These are phyloP conservation scores for Drosophila multiciliata DNA, from an alignment of 2,888 invertebrate genomes.

Conservation along the genomic window DNA sequence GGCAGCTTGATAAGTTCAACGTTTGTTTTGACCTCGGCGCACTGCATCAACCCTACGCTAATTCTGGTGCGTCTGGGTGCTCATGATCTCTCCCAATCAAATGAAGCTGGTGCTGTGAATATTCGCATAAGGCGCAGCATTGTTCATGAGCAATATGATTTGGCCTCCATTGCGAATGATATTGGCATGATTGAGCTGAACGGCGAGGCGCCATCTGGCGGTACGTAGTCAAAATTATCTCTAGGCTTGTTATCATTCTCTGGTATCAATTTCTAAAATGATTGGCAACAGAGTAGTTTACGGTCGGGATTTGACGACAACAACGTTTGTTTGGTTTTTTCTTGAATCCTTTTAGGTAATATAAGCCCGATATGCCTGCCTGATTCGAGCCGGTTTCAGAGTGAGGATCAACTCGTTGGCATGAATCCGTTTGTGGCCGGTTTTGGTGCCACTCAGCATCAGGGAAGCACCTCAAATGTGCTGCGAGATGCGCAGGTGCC, in stretches of 20 bases:
- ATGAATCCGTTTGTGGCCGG: constrained; percentile 90
- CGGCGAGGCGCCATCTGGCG: constrained; percentile 64
- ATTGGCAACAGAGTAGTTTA: not conserved
- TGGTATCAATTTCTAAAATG: not conserved
- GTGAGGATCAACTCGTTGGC: constrained; percentile 82
- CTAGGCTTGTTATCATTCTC: not conserved
- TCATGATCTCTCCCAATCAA: constrained; percentile 87
- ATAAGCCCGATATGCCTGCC: constrained; percentile 93
- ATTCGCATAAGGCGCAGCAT: constrained; percentile 87
- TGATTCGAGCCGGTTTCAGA: constrained; percentile 82
- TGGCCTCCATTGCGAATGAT: constrained; percentile 89
- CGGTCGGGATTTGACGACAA: not conserved
- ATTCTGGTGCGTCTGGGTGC: constrained; percentile 91
- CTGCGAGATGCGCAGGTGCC: constrained; percentile 86
- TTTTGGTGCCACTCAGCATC: constrained; percentile 89
- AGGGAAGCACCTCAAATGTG: constrained; percentile 81
- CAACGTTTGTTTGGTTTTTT: not conserved
- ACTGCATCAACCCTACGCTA: constrained; percentile 80
- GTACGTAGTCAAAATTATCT: constrained; percentile 53
- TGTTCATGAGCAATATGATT: constrained; percentile 89
- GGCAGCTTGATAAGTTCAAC: constrained; percentile 89
- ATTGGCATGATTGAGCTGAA: constrained; percentile 90
- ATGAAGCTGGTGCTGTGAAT: constrained; percentile 88
- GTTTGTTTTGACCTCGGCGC: constrained; percentile 91
- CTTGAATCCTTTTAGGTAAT: constrained; percentile 86